Base-by-base conservation (phyloP, 2,797 vertebrate species). In the Hypotaenidia okinawae region DNA sequence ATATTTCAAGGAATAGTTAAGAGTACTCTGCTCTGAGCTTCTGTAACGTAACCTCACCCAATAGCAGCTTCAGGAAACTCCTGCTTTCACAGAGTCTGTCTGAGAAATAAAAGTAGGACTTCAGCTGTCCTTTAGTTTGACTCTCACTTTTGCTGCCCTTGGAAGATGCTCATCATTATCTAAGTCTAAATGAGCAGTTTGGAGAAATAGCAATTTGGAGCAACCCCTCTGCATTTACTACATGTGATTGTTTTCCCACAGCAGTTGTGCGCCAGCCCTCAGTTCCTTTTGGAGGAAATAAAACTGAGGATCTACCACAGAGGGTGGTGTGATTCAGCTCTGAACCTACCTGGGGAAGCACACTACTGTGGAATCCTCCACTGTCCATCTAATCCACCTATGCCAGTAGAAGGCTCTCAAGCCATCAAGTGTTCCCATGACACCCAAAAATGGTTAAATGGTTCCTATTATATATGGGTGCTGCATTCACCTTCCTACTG, bases 321-420 rank as follows among this genome's bases (percentile, higher is more conserved):
- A 75, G 27, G 13, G 25, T 68, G 70, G 1, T 1, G 0, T 78
- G 33, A 43, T 64, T 87, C 22, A 28, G 10, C 68, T 82, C 59
- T 54, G 63, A 68, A 37, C 25, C 16, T 13, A 25, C 8, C 32
- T 1, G 12, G 13, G 41, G 32, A 77, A 76, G 18, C 37, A 16
- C 52, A 14, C 23, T 16, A 11, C 37, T 0, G 1, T 28, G 37
- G 16, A 23, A 17, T 13, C 10, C 30, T 87, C n/a, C 62, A 37
- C 2, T 0, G 0, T 13, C 22, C 16, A 18, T 43, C 59, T 59
- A 24, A 8, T 52, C 24, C 37, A 4, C 4, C 10, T 75, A 41
- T 68, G 37, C 35, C 64, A 39, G 5, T 3, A 39, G 63, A 68
- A 52, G 41, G 27, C 45, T 76, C 49, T 72, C 41, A 80, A 76